Evolutionary conservation across 2,113 vertebrate genomes (phyloP).

Genomic region (Ceratotherium simum): DNA sequence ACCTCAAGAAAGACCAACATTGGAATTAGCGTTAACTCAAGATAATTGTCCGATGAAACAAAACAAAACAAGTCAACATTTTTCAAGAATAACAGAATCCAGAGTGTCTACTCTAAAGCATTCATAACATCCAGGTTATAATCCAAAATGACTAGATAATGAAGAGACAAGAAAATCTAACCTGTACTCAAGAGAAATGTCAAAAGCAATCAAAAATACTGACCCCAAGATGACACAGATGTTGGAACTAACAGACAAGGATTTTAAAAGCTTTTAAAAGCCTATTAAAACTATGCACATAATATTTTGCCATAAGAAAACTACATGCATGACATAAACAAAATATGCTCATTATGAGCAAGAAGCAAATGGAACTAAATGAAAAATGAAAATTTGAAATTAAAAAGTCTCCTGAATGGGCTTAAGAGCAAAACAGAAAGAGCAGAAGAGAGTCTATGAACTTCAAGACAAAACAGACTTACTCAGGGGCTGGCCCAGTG

Average conservation of each 20-base stretch:
- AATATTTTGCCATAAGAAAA: neutral
- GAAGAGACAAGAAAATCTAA: neutral
- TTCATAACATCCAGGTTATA: neutral
- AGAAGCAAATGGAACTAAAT: neutral
- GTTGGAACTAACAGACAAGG: neutral
- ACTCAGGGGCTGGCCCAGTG: no score
- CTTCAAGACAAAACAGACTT: neutral
- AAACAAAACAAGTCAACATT: neutral
- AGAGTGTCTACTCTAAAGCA: neutral
- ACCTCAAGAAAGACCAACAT: neutral
- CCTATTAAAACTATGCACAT: neutral
- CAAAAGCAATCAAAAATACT: neutral
- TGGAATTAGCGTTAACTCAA: neutral
- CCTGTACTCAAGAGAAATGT: neutral
- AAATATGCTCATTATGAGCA: neutral
- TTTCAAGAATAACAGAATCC: neutral
- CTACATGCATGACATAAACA: neutral
- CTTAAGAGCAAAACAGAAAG: neutral
- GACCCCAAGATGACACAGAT: neutral
- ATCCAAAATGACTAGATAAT: neutral
- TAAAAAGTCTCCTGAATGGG: neutral
- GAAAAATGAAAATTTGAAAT: neutral
- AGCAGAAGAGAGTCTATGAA: neutral
- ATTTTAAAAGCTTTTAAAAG: neutral
- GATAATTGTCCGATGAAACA: neutral